A percentile compares a stretch with the other conserved stretches of the same genome.
These are phyloP conservation scores for Bombyx huttoni DNA, from an alignment of 2,888 invertebrate species.

Conservation along the genomic window DNA sequence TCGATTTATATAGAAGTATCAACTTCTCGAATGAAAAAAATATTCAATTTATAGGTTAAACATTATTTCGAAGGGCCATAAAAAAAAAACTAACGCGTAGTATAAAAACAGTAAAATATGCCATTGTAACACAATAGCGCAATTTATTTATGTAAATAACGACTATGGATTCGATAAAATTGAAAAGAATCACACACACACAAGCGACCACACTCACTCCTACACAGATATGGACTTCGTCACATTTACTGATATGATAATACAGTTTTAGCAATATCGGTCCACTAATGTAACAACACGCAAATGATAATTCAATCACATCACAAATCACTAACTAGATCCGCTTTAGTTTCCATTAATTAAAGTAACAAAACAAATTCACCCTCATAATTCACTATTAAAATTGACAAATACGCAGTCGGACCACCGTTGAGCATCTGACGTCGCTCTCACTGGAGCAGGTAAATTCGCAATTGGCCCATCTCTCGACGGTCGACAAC, in stretches of 20 bases:
- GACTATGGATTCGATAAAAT: constrained; percentile 11
- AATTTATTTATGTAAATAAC: constrained; percentile 14
- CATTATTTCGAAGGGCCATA: neutral
- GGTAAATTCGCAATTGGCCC: constrained; percentile 50
- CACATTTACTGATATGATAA: neutral
- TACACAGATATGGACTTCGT: neutral
- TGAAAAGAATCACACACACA: constrained; percentile 3
- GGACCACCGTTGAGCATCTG: constrained; percentile 19
- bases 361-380: constrained; percentile 11
- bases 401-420: constrained; percentile 9
- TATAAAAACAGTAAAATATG: constrained; percentile 19
- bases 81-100: constrained; percentile 6
- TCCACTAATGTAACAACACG: constrained; percentile 1
- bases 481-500: constrained; percentile 23
- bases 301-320: constrained; percentile 3
- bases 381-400: constrained; percentile 13
- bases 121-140: constrained; percentile 15
- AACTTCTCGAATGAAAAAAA: constrained; percentile 7
- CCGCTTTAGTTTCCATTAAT: neutral
- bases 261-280: neutral
- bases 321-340: neutral
- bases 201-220: neutral
- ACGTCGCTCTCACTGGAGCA: constrained; percentile 34
- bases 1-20: constrained; percentile 8
- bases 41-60: constrained; percentile 1